Conservation (phyloP, 1,140 invertebrate genomes). For the Drosophila erecta region DNA sequence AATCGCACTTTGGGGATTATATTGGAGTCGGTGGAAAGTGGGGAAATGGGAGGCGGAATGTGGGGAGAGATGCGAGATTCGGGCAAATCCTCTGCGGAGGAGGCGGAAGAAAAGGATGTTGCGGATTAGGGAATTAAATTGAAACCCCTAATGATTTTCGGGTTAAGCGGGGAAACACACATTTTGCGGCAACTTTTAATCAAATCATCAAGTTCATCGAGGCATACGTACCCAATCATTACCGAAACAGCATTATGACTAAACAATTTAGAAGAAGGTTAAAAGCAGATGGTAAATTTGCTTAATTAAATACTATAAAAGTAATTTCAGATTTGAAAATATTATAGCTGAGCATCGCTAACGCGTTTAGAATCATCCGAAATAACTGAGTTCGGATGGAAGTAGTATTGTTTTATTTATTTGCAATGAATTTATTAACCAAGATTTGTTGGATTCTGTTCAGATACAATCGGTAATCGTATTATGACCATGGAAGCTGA, state of each 20-base stretch:
- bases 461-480: too few relatives aligned
- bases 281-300: background rate
- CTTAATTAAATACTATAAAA: background rate
- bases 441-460: too few relatives aligned
- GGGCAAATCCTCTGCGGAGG: background rate
- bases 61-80: background rate
- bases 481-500: background rate
- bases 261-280: background rate
- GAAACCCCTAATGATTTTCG: slow-evolving; percentile 39
- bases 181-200: slow-evolving; percentile 31
- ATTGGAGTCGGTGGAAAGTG: background rate
- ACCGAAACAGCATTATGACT: background rate
- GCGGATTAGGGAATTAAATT: slow-evolving; percentile 51
- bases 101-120: slow-evolving; percentile 22
- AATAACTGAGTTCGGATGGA: too few relatives aligned
- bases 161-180: slow-evolving; percentile 29
- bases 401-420: too few relatives aligned
- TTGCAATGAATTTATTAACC: too few relatives aligned
- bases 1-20: slow-evolving; percentile 53
- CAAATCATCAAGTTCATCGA: slow-evolving; percentile 44
- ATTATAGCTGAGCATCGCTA: too few relatives aligned
- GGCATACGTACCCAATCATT: slow-evolving; percentile 20
- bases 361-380: too few relatives aligned
- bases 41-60: background rate
- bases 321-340: too few relatives aligned